These are phyloP conservation scores for Hemicentrotus pulcherrimus DNA, from an alignment of 35 echinoderm and acorn worm species.

Conservation along the genomic window DNA sequence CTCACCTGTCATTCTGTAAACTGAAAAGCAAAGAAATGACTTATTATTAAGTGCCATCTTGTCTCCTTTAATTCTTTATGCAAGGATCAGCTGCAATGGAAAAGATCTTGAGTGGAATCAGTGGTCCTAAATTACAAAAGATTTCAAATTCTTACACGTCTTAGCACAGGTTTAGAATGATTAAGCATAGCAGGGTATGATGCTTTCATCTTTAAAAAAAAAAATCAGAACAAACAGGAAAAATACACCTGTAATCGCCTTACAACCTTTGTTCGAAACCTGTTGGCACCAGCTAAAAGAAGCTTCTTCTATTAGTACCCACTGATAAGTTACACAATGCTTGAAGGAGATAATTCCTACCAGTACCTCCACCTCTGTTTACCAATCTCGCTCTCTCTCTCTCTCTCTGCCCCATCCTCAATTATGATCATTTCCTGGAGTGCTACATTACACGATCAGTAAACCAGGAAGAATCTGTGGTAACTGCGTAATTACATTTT, in stretches of 20 bases:
- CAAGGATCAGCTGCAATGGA: background rate
- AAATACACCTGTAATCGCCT: background rate
- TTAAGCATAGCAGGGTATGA: background rate
- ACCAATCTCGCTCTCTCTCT: too few relatives aligned
- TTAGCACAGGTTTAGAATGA: background rate
- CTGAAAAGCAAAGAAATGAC: conserved; percentile 6
- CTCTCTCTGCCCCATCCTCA: too few relatives aligned
- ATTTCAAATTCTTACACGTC: background rate
- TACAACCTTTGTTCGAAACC: background rate
- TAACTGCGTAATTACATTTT: background rate
- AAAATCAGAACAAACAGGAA: background rate
- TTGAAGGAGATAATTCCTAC: background rate
- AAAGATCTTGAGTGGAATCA: background rate
- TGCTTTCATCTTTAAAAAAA: background rate
- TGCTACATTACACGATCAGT: background rate
- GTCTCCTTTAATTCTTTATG: background rate
- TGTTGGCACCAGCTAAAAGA: background rate
- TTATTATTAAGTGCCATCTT: background rate
- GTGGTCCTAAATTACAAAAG: background rate
- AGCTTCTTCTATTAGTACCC: background rate
- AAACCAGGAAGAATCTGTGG: background rate
- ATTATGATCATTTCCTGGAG: background rate
- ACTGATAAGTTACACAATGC: background rate
- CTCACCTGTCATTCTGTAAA: background rate
- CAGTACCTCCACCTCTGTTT: background rate